Evolutionary conservation across 64 coral and sea anemone genomes (phyloP), one percentile per base, ranked within the genome.

Genomic region (Exaiptasia diaphana): DNA sequence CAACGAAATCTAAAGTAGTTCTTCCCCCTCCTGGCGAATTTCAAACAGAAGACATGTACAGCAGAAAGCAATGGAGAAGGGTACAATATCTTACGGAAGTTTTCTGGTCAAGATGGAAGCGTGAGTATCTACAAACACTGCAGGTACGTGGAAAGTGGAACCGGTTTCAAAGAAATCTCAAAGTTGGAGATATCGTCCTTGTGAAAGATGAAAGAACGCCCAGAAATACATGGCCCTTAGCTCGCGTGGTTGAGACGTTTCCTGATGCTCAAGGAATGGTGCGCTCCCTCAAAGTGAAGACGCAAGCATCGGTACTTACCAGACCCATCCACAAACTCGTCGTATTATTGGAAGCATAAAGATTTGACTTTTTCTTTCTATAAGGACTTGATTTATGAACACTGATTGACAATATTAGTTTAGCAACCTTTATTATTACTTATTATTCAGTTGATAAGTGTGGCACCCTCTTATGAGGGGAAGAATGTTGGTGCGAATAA

Each of bases 101-200:
- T 17, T 79, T 79, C 42, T 79, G 76, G 76, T 38, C 39, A 41
- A 29, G 76, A 13, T 79, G 76, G 76, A 54, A 23, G 32, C 6
- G 76, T 60, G n/a, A 60, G 62, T 41, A 25, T 79, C 7, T 54
- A 50, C n/a, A n/a, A 24, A 13, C 29, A 10, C 42, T 79, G 40
- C 76, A 79, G 35, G 33, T 40, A 62, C 58, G 37, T 28, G 1
- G n/a, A 43, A 79, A 62, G 34, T 61, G 76, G 76, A 79, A 39
- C 53, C 17, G n/a, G 15, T 39, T 54, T 21, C 30, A 54, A 26
- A 53, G 41, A 82, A 82, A 82, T 37, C 18, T 82, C 13, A 26
- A 26, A 45, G 18, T 11, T 20, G 38, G 37, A 17, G 76, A 79
- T 45, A 36, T 82, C 29, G 79, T 82, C 2, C 57, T 82, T 4